Percentiles rank a stretch among this genome's conserved stretches.
These are phyloP conservation scores for Chloropsis cyanopogon DNA, from an alignment of 2,113 vertebrate genomes.

Conservation along the genomic window DNA sequence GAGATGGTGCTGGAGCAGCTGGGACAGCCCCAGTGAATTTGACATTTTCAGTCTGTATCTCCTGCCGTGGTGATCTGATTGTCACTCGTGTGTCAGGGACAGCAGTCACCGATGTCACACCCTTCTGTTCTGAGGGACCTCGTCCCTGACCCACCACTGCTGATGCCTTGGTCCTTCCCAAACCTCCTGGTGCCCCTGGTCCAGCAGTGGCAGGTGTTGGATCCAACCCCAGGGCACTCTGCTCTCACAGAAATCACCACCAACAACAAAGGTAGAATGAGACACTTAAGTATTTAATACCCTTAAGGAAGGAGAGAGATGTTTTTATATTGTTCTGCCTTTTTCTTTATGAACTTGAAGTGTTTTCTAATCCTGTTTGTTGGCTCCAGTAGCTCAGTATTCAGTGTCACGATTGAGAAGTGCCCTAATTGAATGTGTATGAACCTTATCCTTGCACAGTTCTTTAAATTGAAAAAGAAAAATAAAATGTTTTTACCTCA, in stretches of 20 bases:
- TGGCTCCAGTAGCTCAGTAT: conserved; percentile 72
- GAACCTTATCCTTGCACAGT: conserved; percentile 89
- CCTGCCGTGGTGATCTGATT: not conserved
- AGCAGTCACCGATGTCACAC: not conserved
- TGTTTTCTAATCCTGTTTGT: conserved; percentile 75
- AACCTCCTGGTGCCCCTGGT: not conserved
- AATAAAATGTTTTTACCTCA: conserved; percentile 92
- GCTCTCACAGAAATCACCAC: conserved; percentile 20
- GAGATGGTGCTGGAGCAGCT: not conserved
- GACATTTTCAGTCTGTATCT: not conserved
- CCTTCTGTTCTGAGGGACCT: not conserved
- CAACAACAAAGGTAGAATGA: conserved; percentile 21
- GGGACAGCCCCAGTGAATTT: not conserved
- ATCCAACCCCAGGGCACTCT: not conserved
- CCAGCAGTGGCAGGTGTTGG: not conserved
- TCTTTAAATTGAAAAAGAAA: conserved; percentile 84
- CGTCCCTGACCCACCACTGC: not conserved
- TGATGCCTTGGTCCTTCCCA: not conserved
- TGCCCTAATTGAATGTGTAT: conserved; percentile 84
- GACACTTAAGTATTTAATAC: conserved; percentile 56
- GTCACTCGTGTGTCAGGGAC: not conserved
- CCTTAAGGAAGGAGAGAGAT: conserved; percentile 25
- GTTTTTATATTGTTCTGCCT: conserved; percentile 70
- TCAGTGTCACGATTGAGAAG: conserved; percentile 74
- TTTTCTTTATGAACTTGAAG: conserved; percentile 74